Evolutionary conservation across 92 coral and sea anemone genomes (phyloP).

Genomic region (Palythoa caribaeorum): DNA sequence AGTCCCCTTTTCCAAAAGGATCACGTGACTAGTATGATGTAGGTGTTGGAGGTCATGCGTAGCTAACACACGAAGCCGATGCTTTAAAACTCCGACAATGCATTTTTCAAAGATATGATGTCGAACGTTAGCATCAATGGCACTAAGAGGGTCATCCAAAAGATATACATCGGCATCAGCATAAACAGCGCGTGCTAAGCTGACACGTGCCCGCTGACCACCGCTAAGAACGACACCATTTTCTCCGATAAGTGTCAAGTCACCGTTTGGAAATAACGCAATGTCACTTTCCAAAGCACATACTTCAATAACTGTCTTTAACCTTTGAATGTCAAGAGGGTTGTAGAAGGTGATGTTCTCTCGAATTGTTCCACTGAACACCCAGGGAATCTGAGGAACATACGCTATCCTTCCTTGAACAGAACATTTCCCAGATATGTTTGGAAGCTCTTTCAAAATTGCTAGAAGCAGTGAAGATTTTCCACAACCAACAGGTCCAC

Average conservation of each 20-base stretch:
- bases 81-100: conserved; percentile 12
- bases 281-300: conserved; percentile 4
- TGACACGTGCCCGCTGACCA: too few relatives aligned
- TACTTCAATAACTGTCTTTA: neutral
- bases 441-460: neutral
- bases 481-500: conserved; percentile 14
- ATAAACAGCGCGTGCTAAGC: too few relatives aligned
- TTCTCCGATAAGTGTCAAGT: conserved; percentile 12
- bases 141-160: neutral
- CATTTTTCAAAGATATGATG: conserved; percentile 6
- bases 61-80: conserved; percentile 2
- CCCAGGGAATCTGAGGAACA: conserved; percentile 17
- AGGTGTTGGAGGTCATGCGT: neutral
- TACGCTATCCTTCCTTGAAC: conserved; percentile 1
- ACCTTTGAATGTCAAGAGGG: neutral
- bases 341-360: neutral
- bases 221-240: neutral
- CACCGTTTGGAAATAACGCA: neutral
- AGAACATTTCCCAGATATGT: neutral
- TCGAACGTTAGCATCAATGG: neutral
- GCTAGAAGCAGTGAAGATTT: conserved; percentile 20
- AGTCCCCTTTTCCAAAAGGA: neutral
- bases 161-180: too few relatives aligned
- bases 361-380: neutral
- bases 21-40: neutral